Conservation (phyloP, 2,797 vertebrate genomes). For the Oophaga sylvatica region DNA sequence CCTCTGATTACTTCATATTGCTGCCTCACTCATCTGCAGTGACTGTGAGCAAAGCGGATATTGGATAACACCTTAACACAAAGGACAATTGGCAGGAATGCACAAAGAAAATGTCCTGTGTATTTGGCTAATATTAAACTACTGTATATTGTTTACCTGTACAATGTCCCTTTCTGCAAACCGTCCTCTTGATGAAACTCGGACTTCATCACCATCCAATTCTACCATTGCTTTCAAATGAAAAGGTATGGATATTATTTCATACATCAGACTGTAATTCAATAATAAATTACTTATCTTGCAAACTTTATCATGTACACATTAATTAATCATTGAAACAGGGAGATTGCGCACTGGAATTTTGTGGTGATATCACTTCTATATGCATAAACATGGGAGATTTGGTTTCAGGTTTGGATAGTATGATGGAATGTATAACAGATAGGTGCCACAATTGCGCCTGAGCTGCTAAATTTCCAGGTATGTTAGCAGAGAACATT, state of each 20-base stretch:
- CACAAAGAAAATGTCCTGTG: neutral
- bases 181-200: constrained; percentile 94
- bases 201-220: constrained; percentile 92
- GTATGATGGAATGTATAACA: neutral
- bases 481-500: no score
- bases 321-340: neutral
- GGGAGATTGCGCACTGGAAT: no score
- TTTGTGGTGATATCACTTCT: no score
- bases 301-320: neutral
- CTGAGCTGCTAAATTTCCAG: neutral
- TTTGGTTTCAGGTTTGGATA: no score
- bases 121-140: neutral
- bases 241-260: neutral
- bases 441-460: neutral
- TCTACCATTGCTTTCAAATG: constrained; percentile 90
- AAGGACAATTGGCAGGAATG: neutral
- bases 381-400: no score
- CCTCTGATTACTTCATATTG: neutral
- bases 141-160: constrained; percentile 77
- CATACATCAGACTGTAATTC: neutral
- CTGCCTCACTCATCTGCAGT: no score
- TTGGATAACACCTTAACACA: neutral
- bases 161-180: constrained; percentile 96
- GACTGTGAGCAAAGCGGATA: neutral
- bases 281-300: neutral